These are phyloP conservation scores for Chamaetylas fuelleborni DNA, from an alignment of 2,113 vertebrate species.

Conservation along the genomic window DNA sequence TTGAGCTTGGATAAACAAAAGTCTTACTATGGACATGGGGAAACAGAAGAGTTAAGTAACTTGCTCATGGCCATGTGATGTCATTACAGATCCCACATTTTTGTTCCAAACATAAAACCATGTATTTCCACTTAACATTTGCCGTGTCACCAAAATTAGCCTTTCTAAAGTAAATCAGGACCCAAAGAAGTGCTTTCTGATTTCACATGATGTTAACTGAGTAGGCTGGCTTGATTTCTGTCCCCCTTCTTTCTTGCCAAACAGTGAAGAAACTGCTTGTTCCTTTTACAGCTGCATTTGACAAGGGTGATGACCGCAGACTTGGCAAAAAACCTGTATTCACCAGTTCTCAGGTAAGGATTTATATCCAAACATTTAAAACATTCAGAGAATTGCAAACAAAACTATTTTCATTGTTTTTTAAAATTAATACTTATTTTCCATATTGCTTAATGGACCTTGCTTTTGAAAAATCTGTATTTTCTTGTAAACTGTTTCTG, in stretches of 20 bases:
- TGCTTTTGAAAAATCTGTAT: not conserved
- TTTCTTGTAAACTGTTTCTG: not conserved
- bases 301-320: constrained; percentile 90
- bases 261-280: constrained; percentile 40
- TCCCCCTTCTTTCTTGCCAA: not conserved
- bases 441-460: not conserved
- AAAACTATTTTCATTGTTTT: not conserved
- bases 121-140: not conserved
- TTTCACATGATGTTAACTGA: constrained; percentile 4
- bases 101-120: not conserved
- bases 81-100: not conserved
- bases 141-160: not conserved
- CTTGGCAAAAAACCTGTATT: constrained; percentile 90
- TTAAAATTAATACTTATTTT: not conserved
- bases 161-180: not conserved
- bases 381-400: not conserved
- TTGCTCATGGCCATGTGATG: not conserved
- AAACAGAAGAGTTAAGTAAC: not conserved
- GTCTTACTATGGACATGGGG: not conserved
- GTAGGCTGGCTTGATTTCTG: not conserved
- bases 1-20: not conserved
- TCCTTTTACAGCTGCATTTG: constrained; percentile 85
- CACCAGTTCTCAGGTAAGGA: constrained; percentile 90
- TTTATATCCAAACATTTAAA: not conserved
- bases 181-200: not conserved